Base-by-base conservation (phyloP, 2,113 vertebrate species). In the Actenoides lindsayi region DNA sequence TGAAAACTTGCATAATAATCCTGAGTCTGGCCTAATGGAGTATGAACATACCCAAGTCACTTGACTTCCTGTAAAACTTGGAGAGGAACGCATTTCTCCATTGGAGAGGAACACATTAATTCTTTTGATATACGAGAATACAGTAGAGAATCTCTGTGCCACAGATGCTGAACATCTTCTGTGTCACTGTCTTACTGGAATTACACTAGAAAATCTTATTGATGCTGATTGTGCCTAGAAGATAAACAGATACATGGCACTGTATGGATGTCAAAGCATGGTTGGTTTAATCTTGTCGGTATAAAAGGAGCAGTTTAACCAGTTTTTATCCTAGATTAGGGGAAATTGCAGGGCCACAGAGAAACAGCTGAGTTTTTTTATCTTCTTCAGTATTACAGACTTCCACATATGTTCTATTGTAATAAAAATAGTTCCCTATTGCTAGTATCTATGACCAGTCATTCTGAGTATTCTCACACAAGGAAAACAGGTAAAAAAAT, bases 231-330 rank as follows among this genome's bases (percentile, higher is more conserved):
- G 4, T 42, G 65, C 41, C 44, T 57, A 78, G 51, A 46, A 19
- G 78, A 65, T 48, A 64, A 85, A 59, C 10, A 53, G 41, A n/a
- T 51, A 27, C 33, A 48, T 5, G 8, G 20, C 35, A 56, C 11
- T 5, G 1, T 39, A 24, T 9, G 16, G 31, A 59, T 68, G 10
- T 24, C 25, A 46, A 81, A 79, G 9, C 0, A 0, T 20, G 21
- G 5, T 18, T 87, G 39, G 21, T 80, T 65, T 81, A 33, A 44
- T 64, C 30, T 48, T 56, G 2, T 62, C 48, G 27, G 35, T 21
- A 53, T 42, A 35, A 70, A 50, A 94, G 77, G 31, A 77, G 5
- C 18, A 60, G 11, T 74, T 13, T 51, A 44, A 48, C 5, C 3
- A 35, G 28, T 90, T 88, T 83, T 91, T 57, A 30, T 14, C 23